These are phyloP conservation scores for Ceratosolen fusciceps DNA, from an alignment of 1,140 invertebrate species.

Conservation along the genomic window DNA sequence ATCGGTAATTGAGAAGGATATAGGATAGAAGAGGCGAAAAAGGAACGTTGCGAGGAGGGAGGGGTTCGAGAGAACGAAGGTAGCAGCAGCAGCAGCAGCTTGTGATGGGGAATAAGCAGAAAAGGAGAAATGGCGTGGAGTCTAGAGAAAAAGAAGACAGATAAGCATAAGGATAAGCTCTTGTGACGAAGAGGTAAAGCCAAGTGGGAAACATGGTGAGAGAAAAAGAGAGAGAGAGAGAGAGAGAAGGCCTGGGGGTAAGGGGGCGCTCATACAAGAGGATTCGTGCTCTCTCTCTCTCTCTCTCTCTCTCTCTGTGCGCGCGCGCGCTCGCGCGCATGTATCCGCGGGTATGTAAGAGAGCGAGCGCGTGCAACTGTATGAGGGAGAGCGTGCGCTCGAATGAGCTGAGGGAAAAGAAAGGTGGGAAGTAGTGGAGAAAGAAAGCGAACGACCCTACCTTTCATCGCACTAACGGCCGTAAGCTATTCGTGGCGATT, in stretches of 20 bases:
- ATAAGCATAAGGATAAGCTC: not conserved
- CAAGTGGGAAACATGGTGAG: not conserved
- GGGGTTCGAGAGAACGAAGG: too few species aligned
- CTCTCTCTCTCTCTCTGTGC: too few species aligned
- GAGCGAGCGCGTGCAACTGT: too few species aligned
- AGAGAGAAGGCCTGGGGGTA: not conserved
- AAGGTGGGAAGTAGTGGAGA: not conserved
- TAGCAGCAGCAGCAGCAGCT: too few species aligned
- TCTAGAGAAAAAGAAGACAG: not conserved
- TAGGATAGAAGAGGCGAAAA: not conserved
- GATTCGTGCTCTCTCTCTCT: too few species aligned
- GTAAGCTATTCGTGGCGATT: not conserved
- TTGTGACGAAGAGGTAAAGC: not conserved
- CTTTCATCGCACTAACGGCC: not conserved
- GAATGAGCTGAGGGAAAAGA: not conserved
- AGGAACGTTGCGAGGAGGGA: not conserved
- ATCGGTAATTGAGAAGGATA: slow-evolving; percentile 58
- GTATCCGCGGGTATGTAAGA: too few species aligned
- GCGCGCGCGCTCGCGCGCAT: too few species aligned
- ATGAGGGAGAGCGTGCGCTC: not conserved
- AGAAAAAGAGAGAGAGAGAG: not conserved
- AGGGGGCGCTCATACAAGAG: not conserved
- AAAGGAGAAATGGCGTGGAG: not conserved
- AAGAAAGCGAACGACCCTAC: not conserved
- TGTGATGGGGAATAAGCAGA: not conserved